These are phyloP conservation scores for Epinephelus coioides DNA, from an alignment of 2,797 vertebrate genomes.

Conservation along the genomic window DNA sequence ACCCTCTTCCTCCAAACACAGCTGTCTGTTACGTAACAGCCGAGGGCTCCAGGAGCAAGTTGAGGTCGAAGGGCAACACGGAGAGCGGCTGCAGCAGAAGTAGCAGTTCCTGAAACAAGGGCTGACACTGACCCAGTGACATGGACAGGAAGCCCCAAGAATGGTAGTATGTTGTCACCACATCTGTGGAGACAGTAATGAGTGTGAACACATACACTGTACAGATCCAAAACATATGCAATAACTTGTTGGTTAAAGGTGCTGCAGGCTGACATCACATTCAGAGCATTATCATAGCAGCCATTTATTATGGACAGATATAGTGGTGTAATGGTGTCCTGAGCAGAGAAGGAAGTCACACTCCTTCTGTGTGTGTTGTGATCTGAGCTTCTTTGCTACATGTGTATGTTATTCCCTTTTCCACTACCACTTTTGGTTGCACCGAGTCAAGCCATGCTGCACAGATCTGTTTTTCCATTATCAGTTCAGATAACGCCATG, in stretches of 20 bases:
- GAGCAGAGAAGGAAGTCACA: too few species aligned
- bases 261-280: too few species aligned
- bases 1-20: conserved; percentile 82
- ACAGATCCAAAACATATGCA: conserved; percentile 2
- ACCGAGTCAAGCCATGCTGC: too few species aligned
- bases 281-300: too few species aligned
- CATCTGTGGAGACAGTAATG: conserved; percentile 80
- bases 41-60: conserved; percentile 92
- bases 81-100: conserved; percentile 95
- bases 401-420: too few species aligned
- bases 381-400: too few species aligned
- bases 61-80: conserved; percentile 94
- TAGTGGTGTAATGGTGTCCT: too few species aligned
- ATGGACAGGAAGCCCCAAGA: conserved; percentile 92
- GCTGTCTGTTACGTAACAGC: conserved; percentile 86
- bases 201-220: conserved; percentile 1
- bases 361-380: too few species aligned
- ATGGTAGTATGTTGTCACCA: conserved; percentile 91
- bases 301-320: too few species aligned
- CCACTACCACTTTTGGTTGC: too few species aligned
- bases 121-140: conserved; percentile 87
- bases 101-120: conserved; percentile 93
- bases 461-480: too few species aligned
- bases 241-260: neutral
- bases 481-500: too few species aligned